Base-by-base conservation (phyloP, 1,140 invertebrate genomes). In the Lethrus apterus region DNA sequence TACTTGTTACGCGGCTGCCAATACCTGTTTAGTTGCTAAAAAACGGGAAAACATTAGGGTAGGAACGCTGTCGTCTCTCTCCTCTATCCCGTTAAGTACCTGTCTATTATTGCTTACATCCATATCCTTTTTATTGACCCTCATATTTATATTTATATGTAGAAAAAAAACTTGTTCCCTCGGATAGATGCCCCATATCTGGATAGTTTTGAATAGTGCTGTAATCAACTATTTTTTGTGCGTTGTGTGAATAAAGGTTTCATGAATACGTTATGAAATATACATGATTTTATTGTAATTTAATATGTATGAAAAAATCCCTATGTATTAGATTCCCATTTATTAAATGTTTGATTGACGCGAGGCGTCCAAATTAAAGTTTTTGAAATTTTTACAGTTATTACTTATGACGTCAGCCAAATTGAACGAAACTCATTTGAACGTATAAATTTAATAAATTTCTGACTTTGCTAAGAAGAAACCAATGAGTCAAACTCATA, bases 21-120 rank as follows among this genome's bases (percentile, higher is more conserved):
- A 46, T 46, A 46, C 44, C 33, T 46, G 44, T 46, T 38, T 46
- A 18, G 33, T 36, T 46, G 24, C n/a, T 46, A 46, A 46, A 46
- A 46, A 46, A 46, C 44, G 33, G 44, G 34, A 46, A 46, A 46
- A 46, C 14, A 46, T 31, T 14, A 38, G 17, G 33, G 33, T 34
- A 10, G 21, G 21, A n/a, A n/a, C n/a, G n/a, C 26, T 32, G 10
- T 17, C 31, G 21, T n/a, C n/a, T 23, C 11, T n/a, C 23, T 17
- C 31, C 14, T 34, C 19, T 36, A 38, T 46, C 44, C 44, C 35
- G 44, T 46, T 46, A 46, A 46, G 44, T 46, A 46, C 44, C 44
- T 46, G 44, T 18, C 44, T 30, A 38, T 46, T 46, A 46, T 46
- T 31, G 23, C 17, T 34, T 18, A 19, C 31, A 34, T 15, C 20